Conservation (phyloP, 2,797 vertebrate species). For the Pseudopleuronectes americanus region DNA sequence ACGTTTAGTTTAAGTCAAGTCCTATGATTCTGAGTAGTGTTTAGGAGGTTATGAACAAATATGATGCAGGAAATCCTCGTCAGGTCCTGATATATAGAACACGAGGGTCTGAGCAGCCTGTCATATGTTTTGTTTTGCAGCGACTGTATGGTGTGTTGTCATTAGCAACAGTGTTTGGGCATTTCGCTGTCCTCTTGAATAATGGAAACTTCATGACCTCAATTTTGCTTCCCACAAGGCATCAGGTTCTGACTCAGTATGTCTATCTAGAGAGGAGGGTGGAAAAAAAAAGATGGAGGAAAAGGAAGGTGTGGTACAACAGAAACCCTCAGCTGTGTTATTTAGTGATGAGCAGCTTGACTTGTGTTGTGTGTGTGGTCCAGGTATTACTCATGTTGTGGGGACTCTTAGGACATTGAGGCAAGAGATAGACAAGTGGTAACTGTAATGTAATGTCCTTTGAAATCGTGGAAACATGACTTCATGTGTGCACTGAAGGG, state of each 20-base stretch:
- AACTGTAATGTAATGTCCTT: too few species aligned
- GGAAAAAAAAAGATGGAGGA: conserved; percentile 31
- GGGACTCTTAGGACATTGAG: too few species aligned
- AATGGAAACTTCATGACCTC: conserved; percentile 68
- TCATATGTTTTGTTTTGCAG: conserved; percentile 21
- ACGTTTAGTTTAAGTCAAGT: background rate
- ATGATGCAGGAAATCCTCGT: background rate
- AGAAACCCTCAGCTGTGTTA: conserved; percentile 25
- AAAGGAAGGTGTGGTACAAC: conserved; percentile 15
- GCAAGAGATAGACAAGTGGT: too few species aligned
- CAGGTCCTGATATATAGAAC: background rate
- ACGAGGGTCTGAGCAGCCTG: conserved; percentile 6
- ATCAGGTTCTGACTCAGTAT: conserved; percentile 47
- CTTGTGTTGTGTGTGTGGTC: conserved; percentile 15
- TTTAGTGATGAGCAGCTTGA: conserved; percentile 7
- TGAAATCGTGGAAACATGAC: too few species aligned
- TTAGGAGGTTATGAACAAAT: background rate
- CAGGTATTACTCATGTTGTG: too few species aligned
- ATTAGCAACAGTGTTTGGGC: conserved; percentile 62
- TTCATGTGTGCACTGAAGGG: conserved; percentile 12
- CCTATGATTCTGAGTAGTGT: too few species aligned
- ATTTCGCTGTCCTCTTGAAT: conserved; percentile 47
- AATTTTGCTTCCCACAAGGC: conserved; percentile 43
- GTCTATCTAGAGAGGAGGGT: conserved; percentile 13
- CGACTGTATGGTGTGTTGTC: conserved; percentile 52